Evolutionary conservation across 2,888 invertebrate genomes (phyloP).

Genomic region (Drosophila sordidapex): DNA sequence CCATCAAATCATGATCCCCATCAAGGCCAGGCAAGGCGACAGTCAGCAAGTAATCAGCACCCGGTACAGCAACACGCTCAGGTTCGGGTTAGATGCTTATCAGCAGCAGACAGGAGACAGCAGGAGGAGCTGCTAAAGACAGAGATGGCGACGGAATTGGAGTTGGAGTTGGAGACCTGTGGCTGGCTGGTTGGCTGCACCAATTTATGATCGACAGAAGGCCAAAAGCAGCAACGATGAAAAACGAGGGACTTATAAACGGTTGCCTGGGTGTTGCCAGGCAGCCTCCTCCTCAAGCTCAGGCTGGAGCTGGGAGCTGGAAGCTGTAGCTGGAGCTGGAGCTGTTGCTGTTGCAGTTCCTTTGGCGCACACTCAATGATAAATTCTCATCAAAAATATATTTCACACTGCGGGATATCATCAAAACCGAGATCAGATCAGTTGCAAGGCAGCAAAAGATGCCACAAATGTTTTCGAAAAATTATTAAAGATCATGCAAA

Average conservation of each 20-base stretch:
- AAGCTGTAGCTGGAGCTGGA: constrained; percentile 9
- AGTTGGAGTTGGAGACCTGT: constrained; percentile 26
- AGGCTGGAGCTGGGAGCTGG: constrained; percentile 10
- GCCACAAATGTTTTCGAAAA: constrained; percentile 71
- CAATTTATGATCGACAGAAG: constrained; percentile 79
- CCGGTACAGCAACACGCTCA: constrained; percentile 33
- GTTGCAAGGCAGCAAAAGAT: constrained; percentile 36
- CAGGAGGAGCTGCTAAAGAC: constrained; percentile 35
- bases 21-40: constrained; percentile 69
- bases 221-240: constrained; percentile 45
- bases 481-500: constrained; percentile 80
- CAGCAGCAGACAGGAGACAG: constrained; percentile 60
- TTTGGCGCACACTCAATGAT: constrained; percentile 64
- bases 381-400: constrained; percentile 80
- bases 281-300: constrained; percentile 19
- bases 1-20: constrained; percentile 65
- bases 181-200: constrained; percentile 52
- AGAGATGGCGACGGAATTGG: constrained; percentile 7
- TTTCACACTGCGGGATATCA: constrained; percentile 79
- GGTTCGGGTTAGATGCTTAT: constrained; percentile 66
- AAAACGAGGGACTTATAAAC: constrained; percentile 17
- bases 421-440: constrained; percentile 61
- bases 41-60: constrained; percentile 71
- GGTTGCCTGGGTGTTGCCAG: constrained; percentile 56
- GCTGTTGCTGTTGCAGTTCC: constrained; percentile 19